Evolutionary conservation across 2,888 invertebrate genomes (phyloP), one percentile per base, ranked within the genome.

Genomic region (Phaonia tiefii): DNA sequence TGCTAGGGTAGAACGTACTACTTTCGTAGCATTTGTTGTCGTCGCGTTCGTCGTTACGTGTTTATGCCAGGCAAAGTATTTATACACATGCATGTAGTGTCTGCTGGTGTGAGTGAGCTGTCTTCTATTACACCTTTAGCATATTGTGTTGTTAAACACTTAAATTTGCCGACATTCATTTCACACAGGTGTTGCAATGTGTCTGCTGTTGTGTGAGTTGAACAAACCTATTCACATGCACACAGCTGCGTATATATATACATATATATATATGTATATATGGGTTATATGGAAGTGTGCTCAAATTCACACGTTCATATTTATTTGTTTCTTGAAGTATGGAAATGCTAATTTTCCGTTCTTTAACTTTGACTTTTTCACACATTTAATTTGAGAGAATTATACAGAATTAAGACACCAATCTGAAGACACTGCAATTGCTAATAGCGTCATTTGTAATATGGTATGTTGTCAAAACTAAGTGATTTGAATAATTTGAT

Each of bases 21-120:
- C n/a, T 77, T 67, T 75, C 67, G 65, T 78, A 75, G 39, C 81
- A 81, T 75, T 67, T 77, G 81, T 63, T 81, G 81, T 63, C 71
- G 63, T 69, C 46, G 58, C 25, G 58, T 31, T 72, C 51, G 25
- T 49, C 44, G 56, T 54, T 42, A 63, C 39, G 42, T 63, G 63
- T n/a, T n/a, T 63, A 31, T 10, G n/a, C 63, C 22, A 11, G n/a
- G 39, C 22, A 31, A 31, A 31, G 42, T 37, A 20, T 11, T 49
- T 46, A 46, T n/a, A 51, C 20, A 51, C 1, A 15, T 56, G 10
- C 11, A 22, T 31, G 17, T 54, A 39, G 2, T 66, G 22, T 31
- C 31, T 31, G 13, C 3, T 15, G 22, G 39, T 11, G 31, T 31
- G 31, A 39, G 1, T 17, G 31, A 49, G 51, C 58, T 76, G 49